Evolutionary conservation across 2,888 invertebrate genomes (phyloP), one percentile per base, ranked within the genome.

Genomic region (Opisthograptis luteolata): DNA sequence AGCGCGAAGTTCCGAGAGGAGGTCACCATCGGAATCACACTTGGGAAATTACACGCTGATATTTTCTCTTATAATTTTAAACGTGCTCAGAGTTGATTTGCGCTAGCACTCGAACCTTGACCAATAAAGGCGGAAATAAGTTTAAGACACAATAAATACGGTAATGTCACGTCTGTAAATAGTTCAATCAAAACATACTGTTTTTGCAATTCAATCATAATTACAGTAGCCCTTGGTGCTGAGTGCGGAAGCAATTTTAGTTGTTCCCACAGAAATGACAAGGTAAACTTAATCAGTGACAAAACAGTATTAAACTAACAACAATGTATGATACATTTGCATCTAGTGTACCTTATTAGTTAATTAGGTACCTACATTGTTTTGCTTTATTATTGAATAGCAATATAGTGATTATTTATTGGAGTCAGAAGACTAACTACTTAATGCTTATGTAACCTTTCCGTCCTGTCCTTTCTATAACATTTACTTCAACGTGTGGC

Each of bases 201-300:
- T 51, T 49, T 43, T 40, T 41, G 13, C 4, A n/a, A 45, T n/a
- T 28, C 40, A 39, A 47, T n/a, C 36, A 48, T 52, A 55, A 60
- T 56, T 55, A 45, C 43, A 19, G 7, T 7, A 55, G 57, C 60
- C 60, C 60, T 60, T 52, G 62, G 20, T 25, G 20, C 19, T 8
- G 54, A 36, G 24, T 41, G 42, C 59, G 57, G 60, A 63, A 60
- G 55, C 50, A 45, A 56, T 60, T 43, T 25, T 42, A 20, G 49
- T 37, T 28, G 35, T 56, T 50, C 47, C 42, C 40, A 47, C 47
- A 25, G 10, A 50, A 54, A 55, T 58, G 56, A 61, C 54, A 45
- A 44, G 40, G 55, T 49, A 44, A 55, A 50, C 44, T 52, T 47
- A 43, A 50, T 30, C 35, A 40, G 39, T 37, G 40, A 39, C 50